phyloP scores from a whole-genome alignment of 1,140 invertebrate genomes.

The Drosophila sp. region DNA sequence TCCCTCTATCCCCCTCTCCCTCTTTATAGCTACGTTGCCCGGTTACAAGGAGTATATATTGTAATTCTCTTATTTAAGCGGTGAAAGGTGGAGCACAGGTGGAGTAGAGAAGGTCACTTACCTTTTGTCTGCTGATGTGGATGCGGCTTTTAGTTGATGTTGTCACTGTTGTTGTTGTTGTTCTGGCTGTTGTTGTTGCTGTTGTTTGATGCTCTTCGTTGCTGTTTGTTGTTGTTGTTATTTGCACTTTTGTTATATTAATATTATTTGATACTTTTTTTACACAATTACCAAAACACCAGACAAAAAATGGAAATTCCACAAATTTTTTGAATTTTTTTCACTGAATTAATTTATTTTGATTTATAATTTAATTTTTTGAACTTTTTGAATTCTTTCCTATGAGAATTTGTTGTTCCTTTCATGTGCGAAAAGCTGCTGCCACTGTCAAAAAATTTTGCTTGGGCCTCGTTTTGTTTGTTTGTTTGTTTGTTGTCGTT shows the following conservation, averaged over 20 bases:
- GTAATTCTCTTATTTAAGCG: slow-evolving; percentile 23
- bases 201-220: background rate
- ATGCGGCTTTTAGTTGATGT: slow-evolving; percentile 32
- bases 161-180: background rate
- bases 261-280: slow-evolving; percentile 3
- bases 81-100: slow-evolving; percentile 15
- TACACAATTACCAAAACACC: background rate
- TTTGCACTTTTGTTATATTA: slow-evolving; percentile 20
- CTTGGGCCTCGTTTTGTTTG: slow-evolving; percentile 16
- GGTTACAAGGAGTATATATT: background rate
- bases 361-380: slow-evolving; percentile 4
- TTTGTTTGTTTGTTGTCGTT: slow-evolving; percentile 42
- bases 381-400: slow-evolving; percentile 45
- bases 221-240: slow-evolving; percentile 19
- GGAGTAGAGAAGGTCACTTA: slow-evolving; percentile 64
- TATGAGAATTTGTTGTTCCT: slow-evolving; percentile 45
- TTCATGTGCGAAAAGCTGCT: slow-evolving; percentile 27
- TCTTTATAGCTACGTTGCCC: background rate
- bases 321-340: slow-evolving; percentile 21
- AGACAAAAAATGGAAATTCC: background rate
- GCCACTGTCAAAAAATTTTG: slow-evolving; percentile 37
- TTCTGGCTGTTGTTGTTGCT: slow-evolving; percentile 35
- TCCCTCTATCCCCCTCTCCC: background rate
- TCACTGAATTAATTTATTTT: slow-evolving; percentile 2
- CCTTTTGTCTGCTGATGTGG: slow-evolving; percentile 56